A percentile compares a stretch with the other conserved stretches of the same genome.
Evolutionary conservation across 2,797 vertebrate species (phyloP).

Genomic region (Sibirionetta formosa): DNA sequence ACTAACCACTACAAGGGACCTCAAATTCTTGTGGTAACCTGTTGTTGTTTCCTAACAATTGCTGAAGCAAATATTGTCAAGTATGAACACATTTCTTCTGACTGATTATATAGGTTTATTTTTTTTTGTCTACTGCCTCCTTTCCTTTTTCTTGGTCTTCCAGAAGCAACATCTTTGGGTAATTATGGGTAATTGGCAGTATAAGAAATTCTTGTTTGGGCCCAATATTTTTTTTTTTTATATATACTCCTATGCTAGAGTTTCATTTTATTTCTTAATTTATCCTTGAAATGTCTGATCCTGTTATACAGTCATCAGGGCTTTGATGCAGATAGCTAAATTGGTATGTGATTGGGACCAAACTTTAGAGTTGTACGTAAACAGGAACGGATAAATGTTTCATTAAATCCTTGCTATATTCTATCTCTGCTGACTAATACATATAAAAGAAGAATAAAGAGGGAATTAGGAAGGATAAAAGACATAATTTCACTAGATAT

Average conservation of each 20-base stretch:
- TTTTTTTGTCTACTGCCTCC: too few species aligned
- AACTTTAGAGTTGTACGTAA: neutral
- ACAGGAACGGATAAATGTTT: neutral
- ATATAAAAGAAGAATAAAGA: neutral
- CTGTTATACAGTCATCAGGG: constrained; percentile 15
- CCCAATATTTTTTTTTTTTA: neutral
- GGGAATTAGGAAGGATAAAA: neutral
- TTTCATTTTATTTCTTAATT: neutral
- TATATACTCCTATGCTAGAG: neutral
- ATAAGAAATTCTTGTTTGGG: neutral
- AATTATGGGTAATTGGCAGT: neutral
- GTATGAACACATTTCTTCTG: rapidly evolving
- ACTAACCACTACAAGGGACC: neutral
- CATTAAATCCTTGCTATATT: neutral
- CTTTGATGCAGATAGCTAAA: constrained; percentile 16
- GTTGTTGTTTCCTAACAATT: neutral
- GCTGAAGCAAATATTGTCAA: neutral
- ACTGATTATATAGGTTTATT: neutral
- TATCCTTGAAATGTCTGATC: neutral
- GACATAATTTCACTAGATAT: neutral
- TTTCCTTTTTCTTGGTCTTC: neutral
- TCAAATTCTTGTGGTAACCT: neutral
- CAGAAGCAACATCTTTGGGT: neutral
- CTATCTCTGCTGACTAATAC: neutral
- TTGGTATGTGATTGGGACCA: neutral